phyloP scores from a whole-genome alignment of 2,888 invertebrate species.

The Drosophila peninsularis region DNA sequence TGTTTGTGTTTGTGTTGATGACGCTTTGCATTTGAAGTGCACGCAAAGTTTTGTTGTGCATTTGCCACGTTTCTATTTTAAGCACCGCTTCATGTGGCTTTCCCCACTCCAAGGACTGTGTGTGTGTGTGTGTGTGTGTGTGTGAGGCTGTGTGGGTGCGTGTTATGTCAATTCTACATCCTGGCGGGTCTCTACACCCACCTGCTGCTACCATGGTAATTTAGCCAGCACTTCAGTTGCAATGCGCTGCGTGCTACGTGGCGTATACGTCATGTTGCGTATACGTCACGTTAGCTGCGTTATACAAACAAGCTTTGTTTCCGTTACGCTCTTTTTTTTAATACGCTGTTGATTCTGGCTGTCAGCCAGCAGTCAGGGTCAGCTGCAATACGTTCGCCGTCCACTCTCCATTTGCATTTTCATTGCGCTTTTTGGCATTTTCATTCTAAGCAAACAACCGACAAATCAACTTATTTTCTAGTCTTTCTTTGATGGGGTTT shows the following conservation, averaged over 20 bases:
- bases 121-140: slow-evolving; percentile 13
- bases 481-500: slow-evolving; percentile 13
- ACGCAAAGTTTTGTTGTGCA: slow-evolving; percentile 72
- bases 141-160: slow-evolving; percentile 1
- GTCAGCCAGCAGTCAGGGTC: slow-evolving; percentile 19
- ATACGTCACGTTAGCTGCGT: slow-evolving; percentile 49
- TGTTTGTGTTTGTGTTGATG: slow-evolving; percentile 27
- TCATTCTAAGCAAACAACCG: slow-evolving; percentile 66
- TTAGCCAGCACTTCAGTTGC: slow-evolving; percentile 31
- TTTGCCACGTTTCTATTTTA: slow-evolving; percentile 65
- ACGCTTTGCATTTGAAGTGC: slow-evolving; percentile 57
- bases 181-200: slow-evolving; percentile 22
- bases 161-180: slow-evolving; percentile 15
- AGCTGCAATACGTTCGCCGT: neutral
- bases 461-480: slow-evolving; percentile 75
- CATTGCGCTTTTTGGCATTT: slow-evolving; percentile 68
- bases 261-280: slow-evolving; percentile 63
- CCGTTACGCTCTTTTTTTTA: slow-evolving; percentile 17
- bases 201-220: slow-evolving; percentile 57
- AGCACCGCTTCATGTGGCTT: slow-evolving; percentile 45
- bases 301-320: slow-evolving; percentile 44
- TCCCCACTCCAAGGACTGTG: slow-evolving; percentile 6
- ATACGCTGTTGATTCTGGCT: slow-evolving; percentile 33
- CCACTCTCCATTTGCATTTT: slow-evolving; percentile 52
- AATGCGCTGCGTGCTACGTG: slow-evolving; percentile 32